Evolutionary conservation across 2,888 invertebrate genomes (phyloP).

Genomic region (Latrodectus elegans): DNA sequence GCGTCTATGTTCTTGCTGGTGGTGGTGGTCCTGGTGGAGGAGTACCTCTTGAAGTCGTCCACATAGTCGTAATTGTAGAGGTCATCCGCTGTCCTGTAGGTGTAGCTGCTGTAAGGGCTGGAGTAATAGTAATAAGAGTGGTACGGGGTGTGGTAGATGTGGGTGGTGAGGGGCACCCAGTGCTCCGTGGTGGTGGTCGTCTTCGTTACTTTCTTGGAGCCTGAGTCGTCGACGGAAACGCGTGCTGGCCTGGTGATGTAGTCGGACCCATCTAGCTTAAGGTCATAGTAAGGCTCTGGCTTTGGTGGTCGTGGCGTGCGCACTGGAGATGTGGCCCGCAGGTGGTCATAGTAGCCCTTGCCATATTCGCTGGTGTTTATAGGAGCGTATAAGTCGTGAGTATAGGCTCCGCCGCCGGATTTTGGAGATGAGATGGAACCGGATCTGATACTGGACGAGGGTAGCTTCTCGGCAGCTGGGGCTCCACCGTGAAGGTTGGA

Average conservation of each 20-base stretch:
- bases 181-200: slow-evolving; percentile 33
- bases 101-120: slow-evolving; percentile 44
- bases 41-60: slow-evolving; percentile 58
- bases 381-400: slow-evolving; percentile 45
- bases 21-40: slow-evolving; percentile 49
- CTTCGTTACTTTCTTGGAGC: slow-evolving; percentile 11
- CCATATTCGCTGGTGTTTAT: slow-evolving; percentile 25
- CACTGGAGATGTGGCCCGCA: slow-evolving; percentile 35
- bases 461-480: slow-evolving; percentile 15
- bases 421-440: not conserved
- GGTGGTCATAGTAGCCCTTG: slow-evolving; percentile 48
- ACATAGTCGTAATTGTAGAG: slow-evolving; percentile 59
- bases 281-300: slow-evolving; percentile 6
- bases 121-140: slow-evolving; percentile 49
- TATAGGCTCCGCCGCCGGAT: not conserved
- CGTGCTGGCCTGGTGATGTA: slow-evolving; percentile 24
- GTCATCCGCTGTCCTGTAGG: slow-evolving; percentile 58
- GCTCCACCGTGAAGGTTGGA: slow-evolving; percentile 51
- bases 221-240: slow-evolving; percentile 8
- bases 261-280: slow-evolving; percentile 5
- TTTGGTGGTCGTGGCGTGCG: slow-evolving; percentile 2
- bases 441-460: not conserved
- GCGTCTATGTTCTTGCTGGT: slow-evolving; percentile 54
- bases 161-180: slow-evolving; percentile 63
- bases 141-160: slow-evolving; percentile 52